These are phyloP conservation scores for Sinocyclocheilus anophthalmus DNA, from an alignment of 2,113 vertebrate species.

Conservation along the genomic window DNA sequence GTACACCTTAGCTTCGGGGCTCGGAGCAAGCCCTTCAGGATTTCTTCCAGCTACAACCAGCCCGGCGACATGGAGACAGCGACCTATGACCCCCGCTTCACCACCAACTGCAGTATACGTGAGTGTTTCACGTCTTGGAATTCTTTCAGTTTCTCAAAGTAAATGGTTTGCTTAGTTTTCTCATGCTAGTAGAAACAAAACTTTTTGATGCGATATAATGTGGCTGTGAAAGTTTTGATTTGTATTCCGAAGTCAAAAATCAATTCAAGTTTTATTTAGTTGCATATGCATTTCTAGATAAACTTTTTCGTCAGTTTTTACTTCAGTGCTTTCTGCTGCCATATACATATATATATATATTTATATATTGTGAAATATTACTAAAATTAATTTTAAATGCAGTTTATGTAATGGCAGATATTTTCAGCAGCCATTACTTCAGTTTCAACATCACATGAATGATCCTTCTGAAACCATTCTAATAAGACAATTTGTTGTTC, in stretches of 20 bases:
- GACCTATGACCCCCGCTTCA: constrained; percentile 74
- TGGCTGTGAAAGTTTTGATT: neutral
- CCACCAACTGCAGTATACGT: constrained; percentile 81
- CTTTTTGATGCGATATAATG: neutral
- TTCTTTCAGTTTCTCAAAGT: neutral
- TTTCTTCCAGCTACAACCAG: constrained; percentile 74
- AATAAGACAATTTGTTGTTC: no score
- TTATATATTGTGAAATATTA: neutral
- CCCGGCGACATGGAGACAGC: constrained; percentile 64
- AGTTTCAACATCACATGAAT: no score
- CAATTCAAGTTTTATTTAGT: no score
- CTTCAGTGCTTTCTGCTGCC: no score
- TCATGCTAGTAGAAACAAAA: neutral
- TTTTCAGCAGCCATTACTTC: no score
- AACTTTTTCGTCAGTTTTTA: no score
- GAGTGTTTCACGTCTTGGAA: constrained; percentile 50
- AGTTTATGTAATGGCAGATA: neutral
- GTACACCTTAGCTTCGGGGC: constrained; percentile 74
- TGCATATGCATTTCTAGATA: no score
- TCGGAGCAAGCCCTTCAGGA: constrained; percentile 69
- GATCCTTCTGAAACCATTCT: no score
- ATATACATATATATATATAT: no score
- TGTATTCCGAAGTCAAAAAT: neutral
- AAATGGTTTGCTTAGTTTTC: neutral
- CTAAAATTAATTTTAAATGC: neutral